A percentile compares a stretch with the other conserved stretches of the same genome.
Evolutionary conservation across 2,113 vertebrate genomes (phyloP).

Genomic region (Bujurquina vittata): DNA sequence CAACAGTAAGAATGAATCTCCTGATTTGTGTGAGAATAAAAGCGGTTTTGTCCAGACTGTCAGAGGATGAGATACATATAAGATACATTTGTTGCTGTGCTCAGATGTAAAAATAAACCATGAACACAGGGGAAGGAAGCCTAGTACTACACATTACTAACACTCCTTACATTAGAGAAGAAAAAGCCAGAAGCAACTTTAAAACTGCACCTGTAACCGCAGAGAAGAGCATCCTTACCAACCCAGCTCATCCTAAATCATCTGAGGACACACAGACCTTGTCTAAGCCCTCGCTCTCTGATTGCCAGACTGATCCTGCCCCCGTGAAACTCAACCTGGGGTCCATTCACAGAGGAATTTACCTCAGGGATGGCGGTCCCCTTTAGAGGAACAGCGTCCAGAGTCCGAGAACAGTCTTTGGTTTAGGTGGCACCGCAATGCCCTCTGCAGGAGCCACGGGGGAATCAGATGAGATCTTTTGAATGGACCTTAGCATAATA

Average conservation of each 20-base stretch:
- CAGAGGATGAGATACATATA: background rate
- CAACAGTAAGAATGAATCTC: slow-evolving; percentile 12
- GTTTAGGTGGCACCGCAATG: slow-evolving; percentile 18
- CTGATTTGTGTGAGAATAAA: background rate
- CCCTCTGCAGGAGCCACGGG: slow-evolving; percentile 31
- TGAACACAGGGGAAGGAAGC: background rate
- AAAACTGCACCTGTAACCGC: background rate
- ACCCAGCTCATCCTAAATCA: background rate
- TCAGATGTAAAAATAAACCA: slow-evolving; percentile 6
- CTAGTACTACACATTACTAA: background rate
- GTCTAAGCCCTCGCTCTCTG: slow-evolving; percentile 65
- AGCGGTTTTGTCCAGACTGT: background rate
- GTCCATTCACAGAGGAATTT: slow-evolving; percentile 76
- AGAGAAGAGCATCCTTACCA: background rate
- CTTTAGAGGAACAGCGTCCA: slow-evolving; percentile 56
- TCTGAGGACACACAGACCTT: background rate
- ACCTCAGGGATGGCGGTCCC: slow-evolving; percentile 61
- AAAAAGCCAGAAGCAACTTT: background rate
- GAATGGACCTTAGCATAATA: background rate
- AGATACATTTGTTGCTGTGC: background rate
- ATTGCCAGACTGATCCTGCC: slow-evolving; percentile 78
- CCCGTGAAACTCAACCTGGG: slow-evolving; percentile 74
- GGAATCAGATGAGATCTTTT: background rate
- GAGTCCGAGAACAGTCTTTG: slow-evolving; percentile 21
- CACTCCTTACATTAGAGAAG: slow-evolving; percentile 2